Conservation (phyloP, 2,113 vertebrate genomes). For the Trichechus manatus region DNA sequence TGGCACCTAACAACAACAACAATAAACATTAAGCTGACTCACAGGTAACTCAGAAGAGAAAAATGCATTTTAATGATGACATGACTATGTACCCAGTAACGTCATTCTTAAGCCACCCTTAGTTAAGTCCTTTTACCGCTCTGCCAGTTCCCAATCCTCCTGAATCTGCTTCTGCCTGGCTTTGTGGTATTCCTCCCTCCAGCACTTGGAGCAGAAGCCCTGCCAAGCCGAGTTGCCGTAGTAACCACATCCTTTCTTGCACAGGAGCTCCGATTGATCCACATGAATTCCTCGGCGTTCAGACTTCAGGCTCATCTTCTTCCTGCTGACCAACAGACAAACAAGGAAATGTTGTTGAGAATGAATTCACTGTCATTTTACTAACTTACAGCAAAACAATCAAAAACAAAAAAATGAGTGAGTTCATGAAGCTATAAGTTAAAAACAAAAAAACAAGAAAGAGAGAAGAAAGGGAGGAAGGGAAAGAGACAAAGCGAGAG, state of each 20-base stretch:
- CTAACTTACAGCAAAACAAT: neutral
- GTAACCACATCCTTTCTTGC: conserved; percentile 98
- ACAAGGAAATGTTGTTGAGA: conserved; percentile 54
- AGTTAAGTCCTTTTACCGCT: conserved; percentile 89
- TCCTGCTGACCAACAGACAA: conserved; percentile 77
- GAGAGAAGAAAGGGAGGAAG: neutral
- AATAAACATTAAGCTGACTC: neutral
- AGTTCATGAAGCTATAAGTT: neutral
- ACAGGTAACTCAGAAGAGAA: neutral
- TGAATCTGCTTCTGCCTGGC: conserved; percentile 96
- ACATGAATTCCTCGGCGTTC: conserved; percentile 96
- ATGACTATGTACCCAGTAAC: neutral
- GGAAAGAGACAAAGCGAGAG: neutral
- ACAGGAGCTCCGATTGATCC: conserved; percentile 96
- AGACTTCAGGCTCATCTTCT: conserved; percentile 93
- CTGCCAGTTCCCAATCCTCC: conserved; percentile 97
- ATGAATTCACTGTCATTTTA: neutral
- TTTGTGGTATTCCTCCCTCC: conserved; percentile 95
- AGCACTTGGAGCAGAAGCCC: conserved; percentile 98
- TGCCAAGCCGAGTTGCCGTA: conserved; percentile 97
- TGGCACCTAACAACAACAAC: too few species aligned
- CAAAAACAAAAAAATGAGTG: neutral
- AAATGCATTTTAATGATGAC: neutral
- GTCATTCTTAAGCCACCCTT: neutral
- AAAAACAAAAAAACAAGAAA: neutral